Conservation (phyloP, 1,140 invertebrate genomes). For the Drosophila nasuta region DNA sequence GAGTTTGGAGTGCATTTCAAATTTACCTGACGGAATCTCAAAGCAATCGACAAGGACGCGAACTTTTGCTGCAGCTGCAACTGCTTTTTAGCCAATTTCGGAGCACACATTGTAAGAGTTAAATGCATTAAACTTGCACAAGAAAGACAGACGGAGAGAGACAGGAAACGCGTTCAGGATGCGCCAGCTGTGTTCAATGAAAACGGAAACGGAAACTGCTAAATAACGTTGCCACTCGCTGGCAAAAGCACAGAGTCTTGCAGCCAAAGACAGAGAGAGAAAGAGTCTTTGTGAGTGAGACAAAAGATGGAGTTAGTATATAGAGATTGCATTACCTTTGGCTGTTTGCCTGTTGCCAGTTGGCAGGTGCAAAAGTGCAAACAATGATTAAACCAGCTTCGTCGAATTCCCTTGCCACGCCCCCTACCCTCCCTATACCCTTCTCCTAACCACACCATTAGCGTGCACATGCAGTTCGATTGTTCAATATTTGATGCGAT, state of each 20-base stretch:
- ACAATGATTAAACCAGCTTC: constrained; percentile 58
- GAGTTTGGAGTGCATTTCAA: constrained; percentile 48
- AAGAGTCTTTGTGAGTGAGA: neutral
- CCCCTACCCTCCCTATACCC: constrained; percentile 15
- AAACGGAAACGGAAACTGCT: constrained; percentile 78
- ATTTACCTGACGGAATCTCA: constrained; percentile 45
- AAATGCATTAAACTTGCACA: constrained; percentile 81
- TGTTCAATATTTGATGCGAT: constrained; percentile 78
- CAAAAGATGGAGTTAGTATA: neutral
- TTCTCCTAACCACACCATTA: constrained; percentile 62
- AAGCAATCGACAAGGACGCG: constrained; percentile 39
- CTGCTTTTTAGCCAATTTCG: constrained; percentile 66
- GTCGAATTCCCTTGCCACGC: neutral
- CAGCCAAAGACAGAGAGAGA: constrained; percentile 6
- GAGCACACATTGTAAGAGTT: constrained; percentile 72
- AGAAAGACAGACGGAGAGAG: constrained; percentile 20
- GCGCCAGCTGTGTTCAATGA: constrained; percentile 70
- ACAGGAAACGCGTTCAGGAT: constrained; percentile 50
- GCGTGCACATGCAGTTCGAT: constrained; percentile 57
- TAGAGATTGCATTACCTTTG: constrained; percentile 34
- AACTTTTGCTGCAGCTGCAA: neutral
- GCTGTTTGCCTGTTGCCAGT: constrained; percentile 31
- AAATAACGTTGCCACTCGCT: constrained; percentile 70
- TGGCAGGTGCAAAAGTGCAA: constrained; percentile 73
- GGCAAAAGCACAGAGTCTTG: constrained; percentile 4